Evolutionary conservation across 2,888 invertebrate species (phyloP), one percentile per base, ranked within the genome.

Genomic region (Acanthosoma haemorrhoidale): DNA sequence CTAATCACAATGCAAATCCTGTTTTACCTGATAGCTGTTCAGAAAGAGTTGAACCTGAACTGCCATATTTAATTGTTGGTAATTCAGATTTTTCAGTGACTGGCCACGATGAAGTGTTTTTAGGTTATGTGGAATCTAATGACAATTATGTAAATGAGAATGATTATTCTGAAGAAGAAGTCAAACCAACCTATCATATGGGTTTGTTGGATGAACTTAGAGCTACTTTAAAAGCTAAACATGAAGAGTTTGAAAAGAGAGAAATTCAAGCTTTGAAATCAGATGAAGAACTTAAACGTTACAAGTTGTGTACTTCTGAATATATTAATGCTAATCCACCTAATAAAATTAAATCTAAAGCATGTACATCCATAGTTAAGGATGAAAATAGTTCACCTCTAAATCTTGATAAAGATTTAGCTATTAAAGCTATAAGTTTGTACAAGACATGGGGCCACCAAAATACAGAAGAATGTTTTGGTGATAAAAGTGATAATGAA

Each of bases 21-120:
- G 1, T 8, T 32, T 11, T 4, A 0, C 3, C 34, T 38, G n/a
- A 21, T 21, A 21, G 8, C 8, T 16, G 29, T 16, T 25, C 18
- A n/a, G 41, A 41, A 16, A 8, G 38, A 15, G 41, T n/a, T 6
- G 36, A 36, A 21, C 34, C 29, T 1, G 9, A 39, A 25, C n/a
- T n/a, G n/a, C n/a, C n/a, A n/a, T n/a, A n/a, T n/a, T 38, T 36
- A 3, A 41, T 15, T 13, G 41, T 63, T 15, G 63, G 63, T 2
- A 15, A 38, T n/a, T 63, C 63, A 25, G 63, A 63, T 41, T 63
- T 63, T 63, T 63, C 63, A 18, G n/a, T 63, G 9, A 63, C 11
- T 63, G 63, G 63, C 6, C 13, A 25, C 15, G 63, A 63, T 41
- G 39, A 63, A n/a, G 63, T 63, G 29, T 63, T 29, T 39, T 41